phyloP scores from a whole-genome alignment of 1,140 invertebrate genomes.

The Hypsibius dujardini region DNA sequence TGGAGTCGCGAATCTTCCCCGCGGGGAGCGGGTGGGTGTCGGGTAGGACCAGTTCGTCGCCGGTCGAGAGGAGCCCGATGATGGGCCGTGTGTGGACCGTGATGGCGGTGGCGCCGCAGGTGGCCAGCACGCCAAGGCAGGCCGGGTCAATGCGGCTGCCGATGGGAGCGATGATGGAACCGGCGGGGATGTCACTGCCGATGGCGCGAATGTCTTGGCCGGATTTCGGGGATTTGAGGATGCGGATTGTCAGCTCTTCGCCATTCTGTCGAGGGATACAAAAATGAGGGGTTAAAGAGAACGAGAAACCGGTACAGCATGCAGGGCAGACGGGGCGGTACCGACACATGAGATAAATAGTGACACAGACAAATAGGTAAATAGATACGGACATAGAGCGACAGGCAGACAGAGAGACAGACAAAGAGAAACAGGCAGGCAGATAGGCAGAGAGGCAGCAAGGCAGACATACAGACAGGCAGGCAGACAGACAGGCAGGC shows the following conservation, averaged over 20 bases:
- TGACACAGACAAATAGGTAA: no score
- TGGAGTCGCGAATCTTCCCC: conserved; percentile 61
- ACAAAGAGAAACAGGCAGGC: no score
- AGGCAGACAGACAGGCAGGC: no score
- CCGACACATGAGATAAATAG: no score
- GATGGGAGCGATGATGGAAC: conserved; percentile 41
- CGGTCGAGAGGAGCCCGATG: conserved; percentile 70
- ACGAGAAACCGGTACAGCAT: conserved; percentile 8
- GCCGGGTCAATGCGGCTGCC: conserved; percentile 44
- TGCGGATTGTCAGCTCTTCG: conserved; percentile 54
- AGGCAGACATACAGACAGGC: no score
- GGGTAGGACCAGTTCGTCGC: conserved; percentile 48
- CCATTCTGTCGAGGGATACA: conserved; percentile 21
- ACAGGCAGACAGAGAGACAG: no score
- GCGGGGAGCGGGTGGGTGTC: conserved; percentile 24
- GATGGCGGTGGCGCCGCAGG: conserved; percentile 45
- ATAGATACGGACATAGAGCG: no score
- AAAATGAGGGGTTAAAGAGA: neutral
- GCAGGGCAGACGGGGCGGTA: no score
- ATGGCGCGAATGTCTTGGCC: conserved; percentile 63
- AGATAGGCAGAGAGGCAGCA: no score
- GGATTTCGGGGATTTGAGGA: conserved; percentile 45
- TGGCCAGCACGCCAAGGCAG: conserved; percentile 56
- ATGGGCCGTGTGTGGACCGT: conserved; percentile 40
- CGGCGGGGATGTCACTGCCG: conserved; percentile 55